Evolutionary conservation across 1,140 invertebrate species (phyloP).

Genomic region (Bombus affinis): DNA sequence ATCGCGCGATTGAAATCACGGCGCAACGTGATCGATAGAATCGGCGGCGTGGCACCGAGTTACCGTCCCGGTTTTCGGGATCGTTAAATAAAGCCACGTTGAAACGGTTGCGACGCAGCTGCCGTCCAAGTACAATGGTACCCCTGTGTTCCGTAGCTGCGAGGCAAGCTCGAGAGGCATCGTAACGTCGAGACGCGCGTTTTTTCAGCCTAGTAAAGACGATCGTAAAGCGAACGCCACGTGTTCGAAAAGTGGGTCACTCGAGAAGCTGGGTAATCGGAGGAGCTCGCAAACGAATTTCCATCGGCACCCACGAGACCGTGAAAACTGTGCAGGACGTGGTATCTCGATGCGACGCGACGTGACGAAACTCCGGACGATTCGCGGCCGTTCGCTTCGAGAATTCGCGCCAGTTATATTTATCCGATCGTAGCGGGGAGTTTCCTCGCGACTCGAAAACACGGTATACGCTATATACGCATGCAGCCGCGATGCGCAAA

Average conservation of each 20-base stretch:
- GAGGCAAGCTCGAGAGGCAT: constrained; percentile 53
- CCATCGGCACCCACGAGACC: neutral
- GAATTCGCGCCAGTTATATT: constrained; percentile 48
- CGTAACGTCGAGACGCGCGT: constrained; percentile 48
- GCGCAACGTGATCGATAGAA: neutral
- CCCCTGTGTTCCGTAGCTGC: constrained; percentile 58
- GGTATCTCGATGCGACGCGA: neutral
- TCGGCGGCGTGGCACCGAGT: neutral
- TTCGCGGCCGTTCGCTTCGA: neutral
- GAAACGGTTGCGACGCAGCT: constrained; percentile 55
- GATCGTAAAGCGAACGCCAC: constrained; percentile 55
- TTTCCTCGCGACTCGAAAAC: constrained; percentile 24
- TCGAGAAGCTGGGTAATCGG: neutral
- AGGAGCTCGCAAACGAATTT: neutral
- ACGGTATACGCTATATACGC: neutral
- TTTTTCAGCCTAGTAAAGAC: constrained; percentile 46
- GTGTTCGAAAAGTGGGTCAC: constrained; percentile 54
- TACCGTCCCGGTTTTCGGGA: neutral
- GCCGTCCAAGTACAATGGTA: constrained; percentile 62
- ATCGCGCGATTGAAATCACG: neutral
- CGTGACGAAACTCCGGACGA: neutral
- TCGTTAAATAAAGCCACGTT: constrained; percentile 41
- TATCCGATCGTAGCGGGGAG: constrained; percentile 23
- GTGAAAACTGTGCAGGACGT: neutral
- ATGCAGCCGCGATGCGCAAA: constrained; percentile 11